Conservation (phyloP, 2,888 invertebrate genomes). For the Andrena chrysosceles region DNA sequence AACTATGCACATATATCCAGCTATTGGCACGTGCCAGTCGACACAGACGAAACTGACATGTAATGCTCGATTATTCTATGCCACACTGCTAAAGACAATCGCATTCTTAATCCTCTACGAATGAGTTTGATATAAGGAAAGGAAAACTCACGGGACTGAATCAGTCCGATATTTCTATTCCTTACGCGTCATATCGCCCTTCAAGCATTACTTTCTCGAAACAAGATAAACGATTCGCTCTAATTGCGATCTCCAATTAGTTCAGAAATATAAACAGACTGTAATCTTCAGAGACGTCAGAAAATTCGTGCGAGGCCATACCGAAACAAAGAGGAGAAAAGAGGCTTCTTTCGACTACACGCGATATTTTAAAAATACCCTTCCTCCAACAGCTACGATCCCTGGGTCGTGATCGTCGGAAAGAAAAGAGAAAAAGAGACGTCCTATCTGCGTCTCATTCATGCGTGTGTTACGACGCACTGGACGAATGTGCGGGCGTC, state of each 20-base stretch:
- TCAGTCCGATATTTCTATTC: too few relatives aligned
- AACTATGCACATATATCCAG: background rate
- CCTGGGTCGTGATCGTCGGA: background rate
- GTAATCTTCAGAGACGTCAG: too few relatives aligned
- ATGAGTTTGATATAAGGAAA: background rate
- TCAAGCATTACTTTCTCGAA: background rate
- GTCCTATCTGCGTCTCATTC: slow-evolving; percentile 43
- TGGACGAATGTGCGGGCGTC: slow-evolving; percentile 39
- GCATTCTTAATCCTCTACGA: background rate
- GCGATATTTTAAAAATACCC: background rate
- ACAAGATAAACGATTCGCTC: background rate
- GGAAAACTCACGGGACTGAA: too few relatives aligned
- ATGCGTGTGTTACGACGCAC: slow-evolving; percentile 51
- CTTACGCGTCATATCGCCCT: too few relatives aligned
- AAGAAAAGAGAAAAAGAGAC: slow-evolving; percentile 19
- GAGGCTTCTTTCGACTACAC: background rate
- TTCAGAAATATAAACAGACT: too few relatives aligned
- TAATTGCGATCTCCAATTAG: too few relatives aligned
- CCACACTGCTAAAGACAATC: background rate
- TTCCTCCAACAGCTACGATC: background rate
- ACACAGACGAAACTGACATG: background rate
- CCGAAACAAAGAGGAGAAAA: too few relatives aligned
- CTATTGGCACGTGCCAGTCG: background rate
- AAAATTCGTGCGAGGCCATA: too few relatives aligned
- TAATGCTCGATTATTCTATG: background rate